Percentiles rank a stretch among this genome's conserved stretches.
Conservation (phyloP, 2,113 vertebrate genomes). For the Erinaceus europaeus region DNA sequence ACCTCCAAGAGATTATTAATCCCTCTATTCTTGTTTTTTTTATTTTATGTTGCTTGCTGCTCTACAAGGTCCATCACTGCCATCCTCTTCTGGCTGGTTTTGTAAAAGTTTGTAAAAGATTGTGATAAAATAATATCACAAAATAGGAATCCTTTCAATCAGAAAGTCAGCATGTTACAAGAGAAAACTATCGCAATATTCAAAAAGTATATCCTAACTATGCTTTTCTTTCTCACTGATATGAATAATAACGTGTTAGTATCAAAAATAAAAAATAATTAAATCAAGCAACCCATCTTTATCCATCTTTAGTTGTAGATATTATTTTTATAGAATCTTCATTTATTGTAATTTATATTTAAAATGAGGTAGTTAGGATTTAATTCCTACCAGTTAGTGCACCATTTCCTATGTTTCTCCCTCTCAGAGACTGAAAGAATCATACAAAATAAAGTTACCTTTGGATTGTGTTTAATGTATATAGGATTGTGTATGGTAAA, state of each 20-base stretch:
- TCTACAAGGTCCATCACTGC: no score
- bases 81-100: no score
- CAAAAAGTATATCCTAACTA: conserved; percentile 1
- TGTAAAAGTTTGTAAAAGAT: no score
- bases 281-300: neutral
- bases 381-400: conserved; percentile 42
- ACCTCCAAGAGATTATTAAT: no score
- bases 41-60: no score
- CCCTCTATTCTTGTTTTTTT: no score
- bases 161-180: conserved; percentile 38
- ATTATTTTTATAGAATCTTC: conserved; percentile 37
- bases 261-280: conserved; percentile 21
- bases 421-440: conserved; percentile 10
- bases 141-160: no score
- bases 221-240: conserved; percentile 12
- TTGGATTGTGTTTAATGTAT: conserved; percentile 62
- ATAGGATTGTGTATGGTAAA: conserved; percentile 38
- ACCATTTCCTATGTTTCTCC: conserved; percentile 54
- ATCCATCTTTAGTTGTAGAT: neutral
- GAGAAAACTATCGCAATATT: conserved; percentile 12
- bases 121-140: neutral
- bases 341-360: conserved; percentile 71
- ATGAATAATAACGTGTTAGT: conserved; percentile 6
- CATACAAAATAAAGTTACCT: conserved; percentile 69
- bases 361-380: conserved; percentile 60